These are phyloP conservation scores for Stenodera caucasica DNA, from an alignment of 2,888 invertebrate genomes.

Conservation along the genomic window DNA sequence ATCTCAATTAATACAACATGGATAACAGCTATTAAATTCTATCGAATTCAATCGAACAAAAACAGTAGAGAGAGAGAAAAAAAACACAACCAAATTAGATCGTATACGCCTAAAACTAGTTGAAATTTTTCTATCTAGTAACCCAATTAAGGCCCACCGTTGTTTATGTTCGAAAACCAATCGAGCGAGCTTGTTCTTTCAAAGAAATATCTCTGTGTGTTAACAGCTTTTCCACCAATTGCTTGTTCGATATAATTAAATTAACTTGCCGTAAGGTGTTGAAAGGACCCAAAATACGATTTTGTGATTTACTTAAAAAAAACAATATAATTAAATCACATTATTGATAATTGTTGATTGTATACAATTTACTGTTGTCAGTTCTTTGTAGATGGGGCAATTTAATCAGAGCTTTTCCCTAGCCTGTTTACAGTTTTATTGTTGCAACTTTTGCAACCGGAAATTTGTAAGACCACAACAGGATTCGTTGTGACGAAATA, in stretches of 20 bases:
- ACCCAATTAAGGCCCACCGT: not conserved
- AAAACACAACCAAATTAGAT: not conserved
- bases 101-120: not conserved
- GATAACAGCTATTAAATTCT: not conserved
- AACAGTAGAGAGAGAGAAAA: not conserved
- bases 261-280: not conserved
- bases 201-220: conserved; percentile 17
- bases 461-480: conserved; percentile 20
- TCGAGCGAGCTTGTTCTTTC: conserved; percentile 19
- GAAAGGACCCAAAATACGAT: not conserved
- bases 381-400: conserved; percentile 17
- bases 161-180: conserved; percentile 25
- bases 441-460: conserved; percentile 22
- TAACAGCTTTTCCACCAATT: conserved; percentile 4
- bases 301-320: not conserved
- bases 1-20: not conserved
- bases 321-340: not conserved
- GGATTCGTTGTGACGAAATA: conserved; percentile 18
- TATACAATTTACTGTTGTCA: not conserved
- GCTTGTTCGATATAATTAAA: not conserved
- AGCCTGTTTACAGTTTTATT: conserved; percentile 21
- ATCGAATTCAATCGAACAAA: not conserved
- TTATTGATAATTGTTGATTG: not conserved
- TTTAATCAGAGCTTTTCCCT: conserved; percentile 24
- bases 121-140: not conserved